Conservation (phyloP, 2,113 vertebrate genomes). For the Notarius quadriscutis region DNA sequence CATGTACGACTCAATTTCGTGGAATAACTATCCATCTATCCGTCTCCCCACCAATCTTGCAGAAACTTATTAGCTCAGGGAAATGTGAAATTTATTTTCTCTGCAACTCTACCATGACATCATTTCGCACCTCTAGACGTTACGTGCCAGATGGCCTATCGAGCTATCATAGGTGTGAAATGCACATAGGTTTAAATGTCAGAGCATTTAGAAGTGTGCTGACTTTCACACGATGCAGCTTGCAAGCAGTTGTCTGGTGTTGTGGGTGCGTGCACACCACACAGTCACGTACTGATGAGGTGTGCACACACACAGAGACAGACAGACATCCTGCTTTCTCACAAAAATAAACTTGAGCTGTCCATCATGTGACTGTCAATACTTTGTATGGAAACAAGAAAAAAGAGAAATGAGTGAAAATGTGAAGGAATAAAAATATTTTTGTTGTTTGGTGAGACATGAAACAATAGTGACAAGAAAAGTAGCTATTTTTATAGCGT, state of each 20-base stretch:
- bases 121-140: not conserved
- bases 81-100: not conserved
- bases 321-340: not conserved
- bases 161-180: not conserved
- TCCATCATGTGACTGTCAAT: too few relatives aligned
- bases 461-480: not conserved
- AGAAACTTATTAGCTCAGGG: not conserved
- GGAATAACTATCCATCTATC: too few relatives aligned
- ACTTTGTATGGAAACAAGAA: not conserved
- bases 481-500: not conserved
- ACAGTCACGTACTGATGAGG: not conserved
- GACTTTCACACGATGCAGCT: not conserved
- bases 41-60: not conserved
- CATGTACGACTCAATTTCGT: too few relatives aligned
- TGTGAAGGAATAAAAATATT: not conserved
- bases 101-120: not conserved
- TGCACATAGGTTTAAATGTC: not conserved
- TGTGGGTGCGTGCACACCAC: not conserved
- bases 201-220: not conserved
- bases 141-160: not conserved
- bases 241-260: not conserved
- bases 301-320: not conserved
- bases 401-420: not conserved
- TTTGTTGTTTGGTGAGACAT: not conserved
- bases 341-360: not conserved